Percentiles rank a stretch among this genome's conserved stretches.
Conservation (phyloP, 2,888 invertebrate species). For the Lasiommata megera region DNA sequence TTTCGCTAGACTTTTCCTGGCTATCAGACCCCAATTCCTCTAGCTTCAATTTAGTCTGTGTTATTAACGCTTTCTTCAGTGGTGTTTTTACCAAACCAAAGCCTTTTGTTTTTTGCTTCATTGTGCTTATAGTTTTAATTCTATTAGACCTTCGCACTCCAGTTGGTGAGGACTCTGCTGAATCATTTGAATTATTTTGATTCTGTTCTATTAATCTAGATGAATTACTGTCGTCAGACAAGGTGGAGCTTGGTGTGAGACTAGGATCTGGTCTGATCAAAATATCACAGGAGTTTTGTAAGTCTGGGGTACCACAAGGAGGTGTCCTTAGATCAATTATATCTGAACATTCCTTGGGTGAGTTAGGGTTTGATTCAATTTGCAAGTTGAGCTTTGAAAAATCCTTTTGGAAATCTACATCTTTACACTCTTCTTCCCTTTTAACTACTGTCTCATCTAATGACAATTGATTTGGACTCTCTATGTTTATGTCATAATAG, state of each 20-base stretch:
- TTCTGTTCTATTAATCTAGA: slow-evolving; percentile 62
- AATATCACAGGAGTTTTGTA: slow-evolving; percentile 47
- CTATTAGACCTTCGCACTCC: slow-evolving; percentile 87
- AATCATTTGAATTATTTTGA: slow-evolving; percentile 65
- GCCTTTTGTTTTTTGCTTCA: slow-evolving; percentile 85
- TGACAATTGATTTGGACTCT: slow-evolving; percentile 51
- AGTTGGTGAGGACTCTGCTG: slow-evolving; percentile 72
- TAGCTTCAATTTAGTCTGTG: slow-evolving; percentile 76
- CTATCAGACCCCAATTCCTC: slow-evolving; percentile 83
- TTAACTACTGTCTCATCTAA: slow-evolving; percentile 30
- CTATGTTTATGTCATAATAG: slow-evolving; percentile 67
- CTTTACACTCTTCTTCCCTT: slow-evolving; percentile 39
- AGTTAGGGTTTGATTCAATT: slow-evolving; percentile 38
- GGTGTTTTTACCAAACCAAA: slow-evolving; percentile 83
- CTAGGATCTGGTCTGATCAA: slow-evolving; percentile 67
- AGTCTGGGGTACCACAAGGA: slow-evolving; percentile 54
- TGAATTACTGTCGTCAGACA: slow-evolving; percentile 74
- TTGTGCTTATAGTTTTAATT: slow-evolving; percentile 87
- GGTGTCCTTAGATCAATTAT: slow-evolving; percentile 44
- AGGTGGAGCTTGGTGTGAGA: slow-evolving; percentile 67
- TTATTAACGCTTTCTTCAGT: slow-evolving; percentile 70
- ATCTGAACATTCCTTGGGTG: slow-evolving; percentile 55
- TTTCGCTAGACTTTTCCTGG: slow-evolving; percentile 58
- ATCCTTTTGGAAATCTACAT: slow-evolving; percentile 62
- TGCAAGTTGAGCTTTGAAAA: slow-evolving; percentile 64